Evolutionary conservation across 2,888 invertebrate species (phyloP), one percentile per base, ranked within the genome.

Genomic region (Pelosia muscerda): DNA sequence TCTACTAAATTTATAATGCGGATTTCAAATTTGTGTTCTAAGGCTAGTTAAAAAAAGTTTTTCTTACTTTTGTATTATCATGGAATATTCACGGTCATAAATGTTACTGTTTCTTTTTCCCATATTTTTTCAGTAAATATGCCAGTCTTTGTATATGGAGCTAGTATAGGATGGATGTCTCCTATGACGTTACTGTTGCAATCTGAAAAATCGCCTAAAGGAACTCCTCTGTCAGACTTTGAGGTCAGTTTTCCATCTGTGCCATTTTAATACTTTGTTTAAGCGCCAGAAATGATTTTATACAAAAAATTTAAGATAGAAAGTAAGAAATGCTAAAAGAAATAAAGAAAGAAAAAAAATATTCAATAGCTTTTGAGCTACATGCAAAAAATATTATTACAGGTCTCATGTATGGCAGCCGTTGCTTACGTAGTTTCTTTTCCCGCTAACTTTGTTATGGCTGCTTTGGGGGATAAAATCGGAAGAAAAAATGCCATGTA

Each of bases 151-250:
- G 92, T 91, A 0, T 93, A 95, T 59, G 95, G 95, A 0, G 87
- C 91, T 2, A 86, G 90, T 56, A 88, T 95, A 9, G 95, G 95
- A 19, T 96, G 95, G 95, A 92, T 95, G 81, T 95, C 96, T 0
- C 95, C 95, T 0, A 95, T 95, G 88, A 87, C 94, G 0, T 86
- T 95, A 0, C 84, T 95, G 42, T 86, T 96, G 49, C 92, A 95
- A 69, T 94, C 95, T 1, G 79, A 90, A 25, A 58, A 89, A 9
- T 89, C 95, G 0, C 94, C 95, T 0, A 82, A 89, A 31, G 90
- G 49, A 25, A 28, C 13, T 2, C 67, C 67, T 1, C 82, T 96
- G 2, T 84, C 90, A 0, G 91, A 91, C 69, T 67, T 72, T 23
- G 90, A 91, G 81, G 95, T 88, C 77, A 86, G 69, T 85, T 22